Base-by-base conservation (phyloP, 2,888 invertebrate genomes). In the Eupithecia subfuscata region DNA sequence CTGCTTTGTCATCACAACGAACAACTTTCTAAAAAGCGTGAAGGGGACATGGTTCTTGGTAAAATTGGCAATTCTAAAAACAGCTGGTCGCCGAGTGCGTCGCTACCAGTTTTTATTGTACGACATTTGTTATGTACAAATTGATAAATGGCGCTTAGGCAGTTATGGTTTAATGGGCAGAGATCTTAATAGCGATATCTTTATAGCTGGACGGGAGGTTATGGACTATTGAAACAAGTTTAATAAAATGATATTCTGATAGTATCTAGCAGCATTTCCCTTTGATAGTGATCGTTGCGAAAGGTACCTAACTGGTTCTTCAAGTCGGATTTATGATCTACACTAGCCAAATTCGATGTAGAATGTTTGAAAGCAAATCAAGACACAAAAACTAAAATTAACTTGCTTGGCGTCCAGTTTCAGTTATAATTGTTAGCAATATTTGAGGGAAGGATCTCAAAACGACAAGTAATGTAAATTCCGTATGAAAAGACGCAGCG, bases 31-130 rank as follows among this genome's bases (percentile, higher is more conserved):
- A 70, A 43, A n/a, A 71, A 68, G 60, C 76, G 16, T 64, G 79
- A 79, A 76, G 71, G 80, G 75, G 79, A 77, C 71, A 84, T 77
- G 79, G 89, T 73, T 85, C 91, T 84, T 77, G 69, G 77, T 83
- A 85, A 81, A 83, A 79, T 88, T 83, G 92, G 75, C 83, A 73
- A 78, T 83, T 90, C 92, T 93, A 93, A 87, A 92, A 91, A 92
- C 93, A 93, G 93, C 93, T 93, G 93, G 60, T 91, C 89, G 91
- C 88, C 87, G 87, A 83, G 89, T 83, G 87, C 88, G 85, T 88
- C 88, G 90, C 83, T 86, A 88, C 84, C 87, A 82, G 83, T 83
- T 84, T 84, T 89, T 85, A 86, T 86, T 86, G 83, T 80, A 75
- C 80, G 80, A 81, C 72, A 67, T 30, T 76, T 76, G 81, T 84